These are phyloP conservation scores for Axinella damicornis DNA, from an alignment of 37 sponge, comb jelly and placozoan genomes.

Conservation along the genomic window DNA sequence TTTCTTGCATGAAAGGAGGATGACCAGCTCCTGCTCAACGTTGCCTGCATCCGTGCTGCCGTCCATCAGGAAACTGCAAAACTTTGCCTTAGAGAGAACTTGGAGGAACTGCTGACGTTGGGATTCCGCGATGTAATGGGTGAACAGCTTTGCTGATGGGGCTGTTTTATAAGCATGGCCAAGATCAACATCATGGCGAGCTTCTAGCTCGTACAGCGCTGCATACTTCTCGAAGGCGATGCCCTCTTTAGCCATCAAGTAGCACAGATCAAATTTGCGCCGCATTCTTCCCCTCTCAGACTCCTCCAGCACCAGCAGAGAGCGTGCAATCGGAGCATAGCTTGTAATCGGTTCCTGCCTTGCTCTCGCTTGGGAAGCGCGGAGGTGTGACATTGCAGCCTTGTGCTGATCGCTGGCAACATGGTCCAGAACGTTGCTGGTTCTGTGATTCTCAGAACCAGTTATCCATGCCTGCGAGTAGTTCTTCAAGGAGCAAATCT, in stretches of 20 bases:
- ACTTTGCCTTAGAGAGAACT: too few species aligned
- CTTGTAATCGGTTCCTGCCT: background rate
- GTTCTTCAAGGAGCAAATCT: slow-evolving; percentile 46
- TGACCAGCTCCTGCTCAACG: slow-evolving; percentile 48
- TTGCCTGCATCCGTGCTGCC: too few species aligned
- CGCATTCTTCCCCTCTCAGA: slow-evolving; percentile 29
- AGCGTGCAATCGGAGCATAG: slow-evolving; percentile 48
- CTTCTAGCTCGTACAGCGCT: too few species aligned
- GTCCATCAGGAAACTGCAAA: too few species aligned
- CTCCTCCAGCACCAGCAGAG: slow-evolving; percentile 30
- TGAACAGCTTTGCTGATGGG: too few species aligned
- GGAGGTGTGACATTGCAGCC: slow-evolving; percentile 26
- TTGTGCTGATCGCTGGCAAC: slow-evolving; percentile 3
- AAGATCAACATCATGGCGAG: too few species aligned
- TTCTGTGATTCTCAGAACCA: slow-evolving; percentile 62
- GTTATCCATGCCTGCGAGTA: slow-evolving; percentile 34
- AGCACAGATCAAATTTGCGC: slow-evolving; percentile 42
- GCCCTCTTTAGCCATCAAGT: too few species aligned
- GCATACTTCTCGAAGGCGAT: too few species aligned
- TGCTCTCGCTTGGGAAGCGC: slow-evolving; percentile 13
- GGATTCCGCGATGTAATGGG: too few species aligned
- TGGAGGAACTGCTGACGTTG: too few species aligned
- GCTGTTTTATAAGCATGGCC: too few species aligned
- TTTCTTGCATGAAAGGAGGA: slow-evolving; percentile 1
- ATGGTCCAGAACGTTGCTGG: slow-evolving; percentile 62